Percentiles rank a stretch among this genome's conserved stretches.
phyloP scores from a whole-genome alignment of 2,888 invertebrate species.

The Proisotoma minuta region DNA sequence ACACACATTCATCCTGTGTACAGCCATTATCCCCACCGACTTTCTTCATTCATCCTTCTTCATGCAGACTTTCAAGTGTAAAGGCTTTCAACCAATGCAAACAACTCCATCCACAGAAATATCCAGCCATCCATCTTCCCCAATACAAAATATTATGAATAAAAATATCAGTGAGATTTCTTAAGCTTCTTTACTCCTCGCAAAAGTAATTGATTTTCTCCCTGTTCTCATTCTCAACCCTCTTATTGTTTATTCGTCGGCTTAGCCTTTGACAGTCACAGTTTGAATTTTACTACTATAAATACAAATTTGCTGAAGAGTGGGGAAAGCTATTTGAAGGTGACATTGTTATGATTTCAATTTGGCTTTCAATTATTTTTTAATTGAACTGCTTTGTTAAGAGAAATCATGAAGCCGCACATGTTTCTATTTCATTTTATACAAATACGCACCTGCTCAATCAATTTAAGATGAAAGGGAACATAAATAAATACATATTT shows the following conservation, averaged over 20 bases:
- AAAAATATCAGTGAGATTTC: conserved; percentile 14
- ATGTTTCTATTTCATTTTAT: too few relatives aligned
- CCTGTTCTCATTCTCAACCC: background rate
- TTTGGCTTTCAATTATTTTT: too few relatives aligned
- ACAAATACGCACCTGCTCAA: too few relatives aligned
- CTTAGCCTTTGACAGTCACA: background rate
- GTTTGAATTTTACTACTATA: too few relatives aligned
- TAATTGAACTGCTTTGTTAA: too few relatives aligned
- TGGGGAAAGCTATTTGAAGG: too few relatives aligned
- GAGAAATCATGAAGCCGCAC: too few relatives aligned
- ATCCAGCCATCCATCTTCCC: conserved; percentile 14
- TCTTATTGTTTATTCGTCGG: background rate
- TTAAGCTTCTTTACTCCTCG: conserved; percentile 2
- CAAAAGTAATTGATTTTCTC: conserved; percentile 16
- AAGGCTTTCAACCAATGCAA: conserved; percentile 10
- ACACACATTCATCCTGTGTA: conserved; percentile 1
- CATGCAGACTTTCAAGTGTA: background rate
- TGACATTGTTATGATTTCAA: too few relatives aligned
- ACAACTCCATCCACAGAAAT: conserved; percentile 9
- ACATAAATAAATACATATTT: too few relatives aligned
- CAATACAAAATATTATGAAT: conserved; percentile 19
- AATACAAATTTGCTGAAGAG: too few relatives aligned
- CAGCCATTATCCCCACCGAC: background rate
- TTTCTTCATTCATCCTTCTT: conserved; percentile 2
- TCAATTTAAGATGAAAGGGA: too few relatives aligned